Evolutionary conservation across 2,113 vertebrate species (phyloP).

Genomic region (Cyphomyrus discorhynchus): DNA sequence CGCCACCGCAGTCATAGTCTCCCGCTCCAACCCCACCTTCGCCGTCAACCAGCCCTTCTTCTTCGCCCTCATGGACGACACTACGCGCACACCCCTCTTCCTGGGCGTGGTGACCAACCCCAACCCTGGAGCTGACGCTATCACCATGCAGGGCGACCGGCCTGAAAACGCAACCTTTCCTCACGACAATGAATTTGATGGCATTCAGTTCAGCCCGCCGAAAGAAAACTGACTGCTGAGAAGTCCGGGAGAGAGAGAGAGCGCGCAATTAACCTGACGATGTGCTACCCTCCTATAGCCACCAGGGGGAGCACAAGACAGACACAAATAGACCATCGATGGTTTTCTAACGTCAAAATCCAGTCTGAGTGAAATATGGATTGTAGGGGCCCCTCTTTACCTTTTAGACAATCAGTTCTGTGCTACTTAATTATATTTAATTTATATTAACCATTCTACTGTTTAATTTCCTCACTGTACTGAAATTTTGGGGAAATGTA

Average conservation of each 20-base stretch:
- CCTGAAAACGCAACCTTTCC: conserved; percentile 6
- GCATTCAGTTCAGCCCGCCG: conserved; percentile 28
- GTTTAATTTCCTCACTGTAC: neutral
- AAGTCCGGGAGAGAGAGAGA: neutral
- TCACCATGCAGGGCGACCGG: conserved; percentile 19
- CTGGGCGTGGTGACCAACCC: conserved; percentile 77
- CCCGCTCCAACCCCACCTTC: conserved; percentile 69
- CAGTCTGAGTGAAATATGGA: neutral
- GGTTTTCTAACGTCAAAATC: neutral
- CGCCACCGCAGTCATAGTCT: conserved; percentile 51
- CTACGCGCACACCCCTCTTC: conserved; percentile 68
- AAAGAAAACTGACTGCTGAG: conserved; percentile 27
- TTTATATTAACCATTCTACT: neutral
- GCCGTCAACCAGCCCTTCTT: conserved; percentile 74
- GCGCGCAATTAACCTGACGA: conserved; percentile 4
- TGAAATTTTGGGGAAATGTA: neutral
- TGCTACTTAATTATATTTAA: conserved; percentile 2
- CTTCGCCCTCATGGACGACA: conserved; percentile 72
- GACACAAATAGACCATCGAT: neutral
- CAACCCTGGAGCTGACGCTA: conserved; percentile 43
- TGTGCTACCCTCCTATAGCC: neutral
- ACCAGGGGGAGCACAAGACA: conserved; percentile 17
- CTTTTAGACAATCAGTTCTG: neutral
- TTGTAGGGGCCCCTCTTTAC: neutral
- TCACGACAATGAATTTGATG: conserved; percentile 18